Evolutionary conservation across 2,113 vertebrate genomes (phyloP), one percentile per base, ranked within the genome.

Genomic region (Chaetorhynchus papuensis): DNA sequence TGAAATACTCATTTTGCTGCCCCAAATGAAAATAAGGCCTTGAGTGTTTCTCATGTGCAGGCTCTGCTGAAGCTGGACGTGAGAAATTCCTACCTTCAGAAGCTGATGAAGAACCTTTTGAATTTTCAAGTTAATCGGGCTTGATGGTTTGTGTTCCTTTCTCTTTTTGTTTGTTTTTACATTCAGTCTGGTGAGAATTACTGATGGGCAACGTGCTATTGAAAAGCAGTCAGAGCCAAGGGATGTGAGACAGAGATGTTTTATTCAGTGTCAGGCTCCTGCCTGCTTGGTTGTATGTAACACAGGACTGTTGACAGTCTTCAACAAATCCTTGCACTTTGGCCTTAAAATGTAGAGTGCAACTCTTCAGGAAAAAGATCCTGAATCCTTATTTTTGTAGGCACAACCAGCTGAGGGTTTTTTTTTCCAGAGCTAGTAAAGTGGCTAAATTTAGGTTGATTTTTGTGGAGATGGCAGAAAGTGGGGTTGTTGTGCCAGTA

Each of bases 251-350:
- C 41, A 3, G 59, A 47, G 35, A 9, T 81, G 45, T 79, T 92
- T 93, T 74, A 83, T 90, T 88, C 70, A 30, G 37, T 14, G 6
- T 56, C 47, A 66, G 80, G 21, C 54, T 89, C 66, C 81, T 94
- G 45, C 56, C 82, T 76, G 44, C 74, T 26, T 54, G 56, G 17
- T 15, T 79, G 65, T 41, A 12, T 75, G 47, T 63, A 72, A 49
- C 28, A 5, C 10, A 37, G 81, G 66, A 28, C 87, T 90, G 74
- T 37, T 84, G 90, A 49, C 45, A 91, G 61, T 11, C 65, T 41
- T 30, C 91, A 82, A 75, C 61, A 85, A 94, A 91, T 82, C 20
- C 30, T 21, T 65, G 44, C 54, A 15, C 37, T 89, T 83, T 60
- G 42, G 90, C 74, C 53, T 78, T 41, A 27, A 77, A 72, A 31